Base-by-base conservation (phyloP, 2,113 vertebrate genomes). In the Bagarius yarrelli region DNA sequence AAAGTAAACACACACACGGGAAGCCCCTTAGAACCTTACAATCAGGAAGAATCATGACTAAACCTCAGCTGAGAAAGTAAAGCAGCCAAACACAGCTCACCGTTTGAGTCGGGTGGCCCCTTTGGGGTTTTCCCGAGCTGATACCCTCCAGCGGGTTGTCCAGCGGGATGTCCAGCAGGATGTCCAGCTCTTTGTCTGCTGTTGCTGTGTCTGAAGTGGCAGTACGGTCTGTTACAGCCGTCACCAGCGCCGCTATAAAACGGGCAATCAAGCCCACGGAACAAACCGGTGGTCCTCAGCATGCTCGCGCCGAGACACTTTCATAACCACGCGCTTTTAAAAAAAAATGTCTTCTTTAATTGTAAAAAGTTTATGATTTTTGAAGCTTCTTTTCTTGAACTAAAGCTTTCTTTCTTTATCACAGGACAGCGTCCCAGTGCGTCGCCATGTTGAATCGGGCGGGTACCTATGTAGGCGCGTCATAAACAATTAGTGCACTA, bases 201-300 rank as follows among this genome's bases (percentile, higher is more conserved):
- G 72, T 81, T 89, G 86, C 93, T 92, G 93, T 97, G 96, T 78
- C 95, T 95, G 91, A 98, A 98, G 91, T 96, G 96, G 91, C 96
- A 98, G 91, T 96, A 95, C 11, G 96, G 95, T 92, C 96, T 93
- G 81, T 88, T 89, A 87, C 94, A 95, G 83, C 87, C 94, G 86
- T 88, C 90, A 87, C 15, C 73, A 72, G 70, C 80, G 55, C 86
- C 90, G 78, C 78, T 64, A 88, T 91, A 89, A 91, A 97, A 97
- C 1, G 96, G 96, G 81, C 96, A 98, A 88, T 98, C 95, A 89
- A 98, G 94, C 87, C 95, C 94, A 87, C 96, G 95, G 91, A 98
- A 98, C 87, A 96, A 98, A 40, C 95, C 96, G 82, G 95, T 97
- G 90, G 95, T 94, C 32, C 95, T 91, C 87, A 98, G 88, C 96